Evolutionary conservation across 2,113 vertebrate species (phyloP).

Genomic region (Oplegnathus fasciatus): DNA sequence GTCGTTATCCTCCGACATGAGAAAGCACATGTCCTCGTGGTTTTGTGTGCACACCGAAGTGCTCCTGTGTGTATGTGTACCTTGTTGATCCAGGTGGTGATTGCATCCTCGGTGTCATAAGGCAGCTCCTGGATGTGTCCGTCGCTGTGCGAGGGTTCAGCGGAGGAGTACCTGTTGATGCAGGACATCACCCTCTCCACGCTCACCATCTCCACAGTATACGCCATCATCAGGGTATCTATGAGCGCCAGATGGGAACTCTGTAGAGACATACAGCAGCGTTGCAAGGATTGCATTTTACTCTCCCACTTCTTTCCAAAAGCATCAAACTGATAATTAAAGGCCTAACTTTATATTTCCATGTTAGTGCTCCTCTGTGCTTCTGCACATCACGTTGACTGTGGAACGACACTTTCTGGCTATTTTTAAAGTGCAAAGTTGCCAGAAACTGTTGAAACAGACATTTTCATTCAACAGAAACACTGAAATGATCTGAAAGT

Average conservation of each 20-base stretch:
- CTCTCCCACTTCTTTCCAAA: neutral
- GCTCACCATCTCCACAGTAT: constrained; percentile 97
- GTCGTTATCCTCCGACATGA: neutral
- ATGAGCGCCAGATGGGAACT: constrained; percentile 96
- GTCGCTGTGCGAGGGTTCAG: constrained; percentile 72
- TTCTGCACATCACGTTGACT: neutral
- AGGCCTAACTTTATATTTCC: neutral
- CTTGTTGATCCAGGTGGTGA: constrained; percentile 98
- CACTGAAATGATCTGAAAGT: neutral
- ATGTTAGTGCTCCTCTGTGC: neutral
- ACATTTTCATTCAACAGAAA: constrained; percentile 5
- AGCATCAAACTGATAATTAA: constrained; percentile 16
- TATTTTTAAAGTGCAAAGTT: constrained; percentile 1
- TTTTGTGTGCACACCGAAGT: neutral
- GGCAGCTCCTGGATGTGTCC: constrained; percentile 87
- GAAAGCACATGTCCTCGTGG: neutral
- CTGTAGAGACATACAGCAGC: constrained; percentile 75
- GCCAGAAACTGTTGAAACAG: neutral
- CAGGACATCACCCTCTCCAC: constrained; percentile 93
- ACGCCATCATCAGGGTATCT: constrained; percentile 98
- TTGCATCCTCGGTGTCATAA: constrained; percentile 96
- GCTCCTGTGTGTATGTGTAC: constrained; percentile 71
- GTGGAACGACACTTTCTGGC: neutral
- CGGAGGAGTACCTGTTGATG: constrained; percentile 90
- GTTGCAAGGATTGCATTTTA: neutral